Evolutionary conservation across 2,113 vertebrate species (phyloP), one percentile per base, ranked within the genome.

Genomic region (Promerops cafer): DNA sequence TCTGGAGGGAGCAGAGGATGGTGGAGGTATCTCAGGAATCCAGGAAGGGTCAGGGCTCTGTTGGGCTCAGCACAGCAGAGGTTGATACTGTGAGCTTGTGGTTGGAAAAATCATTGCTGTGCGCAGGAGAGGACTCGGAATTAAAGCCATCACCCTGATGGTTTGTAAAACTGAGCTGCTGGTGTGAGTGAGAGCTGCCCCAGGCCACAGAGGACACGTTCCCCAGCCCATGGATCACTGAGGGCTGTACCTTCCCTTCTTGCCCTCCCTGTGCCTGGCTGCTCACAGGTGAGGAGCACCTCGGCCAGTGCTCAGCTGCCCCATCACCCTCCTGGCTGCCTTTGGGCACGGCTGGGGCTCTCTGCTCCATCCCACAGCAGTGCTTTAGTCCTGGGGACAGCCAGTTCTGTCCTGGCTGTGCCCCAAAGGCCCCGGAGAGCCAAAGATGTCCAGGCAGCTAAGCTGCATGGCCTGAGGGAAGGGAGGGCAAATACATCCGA

Each of bases 71-170:
- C 17, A 2, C 33, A 47, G 84, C 1, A 40, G 69, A 68, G 84
- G 28, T 22, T 79, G 84, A 79, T 56, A 18, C 6, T 40, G 60
- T 21, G 37, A 77, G 54, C 54, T 33, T 82, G 74, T 59, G 66
- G 64, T 22, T 93, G 92, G 94, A 90, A 96, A 94, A 96, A 95
- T 92, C 91, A 75, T 93, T 94, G 94, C n/a, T 0, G 4, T 83
- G 83, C 4, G 6, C 57, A 49, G 76, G 75, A 72, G 40, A 79
- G 57, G 78, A 14, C 57, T 87, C 5, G 0, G 82, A 71, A 47
- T 61, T 90, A 13, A 78, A 93, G 45, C 39, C 83, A 74, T 77
- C 68, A 16, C 68, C 50, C 70, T 61, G 54, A 11, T 63, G 68
- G 53, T 65, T 64, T 83, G 84, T 76, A 45, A n/a, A 56, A 30